These are phyloP conservation scores for Sebastes minor DNA, from an alignment of 2,797 vertebrate genomes.

Conservation along the genomic window DNA sequence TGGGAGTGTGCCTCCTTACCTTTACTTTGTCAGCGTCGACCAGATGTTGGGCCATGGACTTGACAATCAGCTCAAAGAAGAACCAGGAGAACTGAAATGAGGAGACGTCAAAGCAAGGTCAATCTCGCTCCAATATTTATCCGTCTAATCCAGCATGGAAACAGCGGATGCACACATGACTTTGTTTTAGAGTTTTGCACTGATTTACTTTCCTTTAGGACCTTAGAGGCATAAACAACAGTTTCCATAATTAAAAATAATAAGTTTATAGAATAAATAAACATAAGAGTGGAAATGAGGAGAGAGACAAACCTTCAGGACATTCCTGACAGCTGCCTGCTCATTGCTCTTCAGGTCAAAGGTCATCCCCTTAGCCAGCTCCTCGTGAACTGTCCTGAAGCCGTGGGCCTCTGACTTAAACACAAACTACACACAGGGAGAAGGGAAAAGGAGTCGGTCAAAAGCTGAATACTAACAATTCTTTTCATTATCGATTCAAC, in stretches of 20 bases:
- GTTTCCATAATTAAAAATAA: neutral
- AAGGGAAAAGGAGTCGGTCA: neutral
- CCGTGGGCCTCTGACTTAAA: slow-evolving; percentile 91
- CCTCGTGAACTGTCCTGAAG: slow-evolving; percentile 93
- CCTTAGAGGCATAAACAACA: neutral
- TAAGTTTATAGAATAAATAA: neutral
- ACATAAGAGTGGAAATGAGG: neutral
- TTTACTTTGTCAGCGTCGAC: slow-evolving; percentile 88
- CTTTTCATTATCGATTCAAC: neutral
- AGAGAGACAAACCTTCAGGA: slow-evolving; percentile 87
- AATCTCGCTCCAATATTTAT: neutral
- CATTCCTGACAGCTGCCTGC: slow-evolving; percentile 86
- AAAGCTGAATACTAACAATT: no score
- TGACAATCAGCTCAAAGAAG: slow-evolving; percentile 95
- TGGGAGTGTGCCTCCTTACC: slow-evolving; percentile 69
- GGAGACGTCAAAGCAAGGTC: slow-evolving; percentile 3
- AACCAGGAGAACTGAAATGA: slow-evolving; percentile 94
- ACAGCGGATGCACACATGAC: neutral
- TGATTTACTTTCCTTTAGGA: neutral
- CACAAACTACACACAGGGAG: slow-evolving; percentile 85
- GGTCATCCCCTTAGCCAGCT: slow-evolving; percentile 91
- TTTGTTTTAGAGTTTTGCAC: neutral
- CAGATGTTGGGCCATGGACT: slow-evolving; percentile 96
- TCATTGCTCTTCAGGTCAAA: slow-evolving; percentile 95
- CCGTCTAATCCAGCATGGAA: neutral